phyloP scores from a whole-genome alignment of 2,797 vertebrate genomes.

The Falco naumanni region DNA sequence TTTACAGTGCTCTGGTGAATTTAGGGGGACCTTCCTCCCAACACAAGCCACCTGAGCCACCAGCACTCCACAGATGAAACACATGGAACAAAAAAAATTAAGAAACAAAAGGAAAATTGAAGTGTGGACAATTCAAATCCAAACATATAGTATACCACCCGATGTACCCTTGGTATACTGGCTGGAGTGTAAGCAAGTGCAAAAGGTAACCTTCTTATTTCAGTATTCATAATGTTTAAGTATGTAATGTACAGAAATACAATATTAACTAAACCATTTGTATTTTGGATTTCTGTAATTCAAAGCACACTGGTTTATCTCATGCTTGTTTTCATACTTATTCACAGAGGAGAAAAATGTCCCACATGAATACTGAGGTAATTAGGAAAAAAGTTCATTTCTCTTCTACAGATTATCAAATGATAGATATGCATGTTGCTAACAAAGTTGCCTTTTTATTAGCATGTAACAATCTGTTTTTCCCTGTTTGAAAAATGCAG shows the following conservation, averaged over 20 bases:
- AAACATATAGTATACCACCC: neutral
- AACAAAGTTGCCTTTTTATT: neutral
- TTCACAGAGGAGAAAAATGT: neutral
- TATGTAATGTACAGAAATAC: neutral
- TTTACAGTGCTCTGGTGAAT: neutral
- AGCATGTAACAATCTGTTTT: too few relatives aligned
- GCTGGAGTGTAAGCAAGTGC: neutral
- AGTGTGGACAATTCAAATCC: neutral
- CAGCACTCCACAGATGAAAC: neutral
- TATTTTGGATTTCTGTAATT: neutral
- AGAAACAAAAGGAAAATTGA: neutral
- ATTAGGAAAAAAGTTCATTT: neutral
- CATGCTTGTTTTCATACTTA: neutral
- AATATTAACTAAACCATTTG: neutral
- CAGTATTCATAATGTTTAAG: neutral
- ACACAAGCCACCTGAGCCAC: neutral
- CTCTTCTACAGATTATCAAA: neutral
- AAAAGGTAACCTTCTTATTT: neutral
- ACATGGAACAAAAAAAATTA: neutral
- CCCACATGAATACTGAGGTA: neutral
- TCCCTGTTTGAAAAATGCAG: neutral
- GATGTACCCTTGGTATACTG: neutral
- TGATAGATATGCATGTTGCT: neutral
- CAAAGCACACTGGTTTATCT: neutral
- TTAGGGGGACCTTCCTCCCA: neutral